These are phyloP conservation scores for Bombus impatiens DNA, from an alignment of 1,140 invertebrate genomes.

Conservation along the genomic window DNA sequence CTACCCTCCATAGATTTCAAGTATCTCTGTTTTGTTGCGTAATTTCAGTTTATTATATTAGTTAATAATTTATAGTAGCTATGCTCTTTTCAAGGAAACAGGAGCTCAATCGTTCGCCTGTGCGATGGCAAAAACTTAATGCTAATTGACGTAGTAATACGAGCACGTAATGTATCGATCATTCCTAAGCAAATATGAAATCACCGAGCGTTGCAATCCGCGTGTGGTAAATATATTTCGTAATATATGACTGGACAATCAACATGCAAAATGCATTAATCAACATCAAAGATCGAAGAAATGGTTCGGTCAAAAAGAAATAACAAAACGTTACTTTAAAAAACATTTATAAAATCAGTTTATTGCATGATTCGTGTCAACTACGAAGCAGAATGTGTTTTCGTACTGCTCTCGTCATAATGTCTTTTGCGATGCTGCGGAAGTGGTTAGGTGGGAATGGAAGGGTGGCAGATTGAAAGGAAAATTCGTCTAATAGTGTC, in stretches of 20 bases:
- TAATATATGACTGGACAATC: background rate
- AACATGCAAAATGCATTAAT: background rate
- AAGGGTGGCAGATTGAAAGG: constrained; percentile 25
- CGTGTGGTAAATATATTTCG: background rate
- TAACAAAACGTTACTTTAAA: constrained; percentile 63
- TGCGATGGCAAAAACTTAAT: no score
- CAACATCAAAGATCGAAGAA: background rate
- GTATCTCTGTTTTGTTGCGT: background rate
- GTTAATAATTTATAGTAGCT: no score
- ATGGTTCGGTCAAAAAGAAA: background rate
- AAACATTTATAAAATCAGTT: constrained; percentile 78
- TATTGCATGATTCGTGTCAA: constrained; percentile 74
- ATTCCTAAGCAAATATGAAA: no score
- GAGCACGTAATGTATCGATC: no score
- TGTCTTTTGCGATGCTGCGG: constrained; percentile 61
- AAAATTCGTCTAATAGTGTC: constrained; percentile 68
- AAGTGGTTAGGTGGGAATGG: background rate
- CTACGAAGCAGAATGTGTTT: constrained; percentile 68
- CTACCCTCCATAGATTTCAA: background rate
- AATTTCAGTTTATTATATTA: background rate
- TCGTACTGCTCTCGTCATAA: constrained; percentile 68
- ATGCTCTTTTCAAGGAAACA: no score
- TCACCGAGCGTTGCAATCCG: background rate
- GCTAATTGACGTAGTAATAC: no score
- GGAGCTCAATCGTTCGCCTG: no score